Evolutionary conservation across 2,797 vertebrate genomes (phyloP).

Genomic region (Arctocebus calabarensis): DNA sequence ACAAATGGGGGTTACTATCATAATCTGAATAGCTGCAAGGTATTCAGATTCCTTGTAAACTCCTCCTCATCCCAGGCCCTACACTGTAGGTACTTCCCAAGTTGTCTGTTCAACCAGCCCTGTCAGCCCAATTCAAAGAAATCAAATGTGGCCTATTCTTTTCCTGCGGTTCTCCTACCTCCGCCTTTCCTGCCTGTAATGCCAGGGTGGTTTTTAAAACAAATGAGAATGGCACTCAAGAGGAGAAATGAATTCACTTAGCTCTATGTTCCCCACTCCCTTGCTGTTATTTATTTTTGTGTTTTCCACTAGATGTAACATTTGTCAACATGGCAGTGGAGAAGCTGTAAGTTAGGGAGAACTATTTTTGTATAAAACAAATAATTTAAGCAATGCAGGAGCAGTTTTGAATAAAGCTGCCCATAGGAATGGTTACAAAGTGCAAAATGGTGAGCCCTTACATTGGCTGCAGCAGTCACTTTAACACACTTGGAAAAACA

Average conservation of each 20-base stretch:
- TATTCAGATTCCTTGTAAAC: slow-evolving; percentile 26
- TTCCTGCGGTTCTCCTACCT: neutral
- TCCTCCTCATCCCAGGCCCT: neutral
- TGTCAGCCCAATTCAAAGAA: neutral
- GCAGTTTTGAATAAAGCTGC: slow-evolving; percentile 54
- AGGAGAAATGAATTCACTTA: slow-evolving; percentile 73
- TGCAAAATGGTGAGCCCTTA: neutral
- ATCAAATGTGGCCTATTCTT: neutral
- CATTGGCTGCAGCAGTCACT: neutral
- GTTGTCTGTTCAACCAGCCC: neutral
- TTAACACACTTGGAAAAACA: slow-evolving; percentile 30
- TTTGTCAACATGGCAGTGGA: slow-evolving; percentile 66
- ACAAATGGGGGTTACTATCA: neutral
- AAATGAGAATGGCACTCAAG: slow-evolving; percentile 73
- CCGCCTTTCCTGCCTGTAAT: slow-evolving; percentile 34
- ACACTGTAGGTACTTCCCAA: slow-evolving; percentile 23
- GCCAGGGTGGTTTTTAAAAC: slow-evolving; percentile 75
- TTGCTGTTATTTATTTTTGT: slow-evolving; percentile 72
- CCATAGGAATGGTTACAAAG: neutral
- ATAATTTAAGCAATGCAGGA: slow-evolving; percentile 63
- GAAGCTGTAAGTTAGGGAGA: slow-evolving; percentile 62
- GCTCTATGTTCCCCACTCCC: slow-evolving; percentile 68
- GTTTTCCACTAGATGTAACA: slow-evolving; percentile 74
- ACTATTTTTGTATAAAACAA: slow-evolving; percentile 51
- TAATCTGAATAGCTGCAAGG: neutral